Base-by-base conservation (phyloP, 1,140 invertebrate species). In the Caenorhabditis briggsae region DNA sequence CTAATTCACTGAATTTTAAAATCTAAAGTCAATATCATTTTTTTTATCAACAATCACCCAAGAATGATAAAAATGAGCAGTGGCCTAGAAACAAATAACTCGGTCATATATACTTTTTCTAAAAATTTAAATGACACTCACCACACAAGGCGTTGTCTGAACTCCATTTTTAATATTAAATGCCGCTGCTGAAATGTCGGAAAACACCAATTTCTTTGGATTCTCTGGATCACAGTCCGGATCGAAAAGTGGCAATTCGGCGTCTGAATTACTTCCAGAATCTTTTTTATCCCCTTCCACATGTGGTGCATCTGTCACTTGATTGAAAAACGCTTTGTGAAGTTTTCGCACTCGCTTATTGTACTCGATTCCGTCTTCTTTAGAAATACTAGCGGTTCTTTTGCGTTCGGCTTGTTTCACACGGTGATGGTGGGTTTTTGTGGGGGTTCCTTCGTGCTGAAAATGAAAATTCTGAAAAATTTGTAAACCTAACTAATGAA, bases 181-280 rank as follows among this genome's bases (percentile, higher is more conserved):
- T 0, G 96, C 95, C 0, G 96, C 96, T 9, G 96, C 96, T 18
- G 96, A 96, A 23, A 97, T 95, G 92, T 97, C 96, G 90, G 96
- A 95, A 92, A 97, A 97, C 6, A 94, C 94, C 23, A 97, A 95
- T 87, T 93, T 94, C 48, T 94, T 93, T 1, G 96, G 96, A 64
- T 95, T 94, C 0, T 95, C 94, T 46, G 95, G 95, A 90, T 96
- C 94, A 92, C 96, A 97, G 91, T 94, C 94, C 25, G 95, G 95
- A 93, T 96, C 96, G 41, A 89, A 88, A 23, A 94, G 25, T n/a
- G 82, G 82, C 11, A 82, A 20, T 50, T 88, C 88, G 12, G 64
- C 87, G 5, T 84, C 85, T 64, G 23, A 61, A 18, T 55, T 50
- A 43, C 20, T 84, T 25, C 43, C 50, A 18, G 85, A 83, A 55